phyloP scores from a whole-genome alignment of 1,140 invertebrate species.

The Pseudachorutes palmiensis region DNA sequence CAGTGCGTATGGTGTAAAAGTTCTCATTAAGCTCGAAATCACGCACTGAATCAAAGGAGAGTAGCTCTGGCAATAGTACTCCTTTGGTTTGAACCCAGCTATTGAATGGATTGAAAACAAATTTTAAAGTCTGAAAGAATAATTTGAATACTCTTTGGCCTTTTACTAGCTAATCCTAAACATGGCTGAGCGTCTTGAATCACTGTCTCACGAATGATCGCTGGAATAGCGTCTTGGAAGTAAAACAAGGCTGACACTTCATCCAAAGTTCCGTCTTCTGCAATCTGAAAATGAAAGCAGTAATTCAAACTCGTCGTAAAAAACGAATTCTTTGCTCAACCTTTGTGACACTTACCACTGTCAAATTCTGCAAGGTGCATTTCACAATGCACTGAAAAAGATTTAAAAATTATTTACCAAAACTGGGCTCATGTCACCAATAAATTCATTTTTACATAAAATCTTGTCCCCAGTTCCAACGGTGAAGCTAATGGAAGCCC shows the following conservation, averaged over 20 bases:
- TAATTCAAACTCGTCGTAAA: not conserved
- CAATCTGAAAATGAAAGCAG: not conserved
- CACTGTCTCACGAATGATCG: not conserved
- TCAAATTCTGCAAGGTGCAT: not conserved
- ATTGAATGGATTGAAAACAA: not conserved
- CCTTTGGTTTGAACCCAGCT: not conserved
- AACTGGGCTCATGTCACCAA: not conserved
- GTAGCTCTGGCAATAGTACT: slow-evolving; percentile 8
- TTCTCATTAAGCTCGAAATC: not conserved
- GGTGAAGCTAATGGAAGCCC: not conserved
- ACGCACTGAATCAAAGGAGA: not conserved
- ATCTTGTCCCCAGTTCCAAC: not conserved
- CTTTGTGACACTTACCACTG: slow-evolving; percentile 5
- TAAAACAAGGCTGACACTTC: slow-evolving; percentile 3
- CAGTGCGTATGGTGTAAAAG: not conserved
- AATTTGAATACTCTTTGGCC: not conserved
- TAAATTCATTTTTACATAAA: slow-evolving; percentile 2
- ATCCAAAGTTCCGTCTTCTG: not conserved
- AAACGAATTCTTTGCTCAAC: not conserved
- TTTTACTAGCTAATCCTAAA: not conserved
- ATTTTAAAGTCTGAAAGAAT: not conserved
- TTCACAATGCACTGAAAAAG: not conserved
- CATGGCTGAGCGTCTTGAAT: not conserved
- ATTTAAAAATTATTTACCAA: not conserved
- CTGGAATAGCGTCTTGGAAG: not conserved